A percentile compares a stretch with the other conserved stretches of the same genome.
Evolutionary conservation across 2,113 vertebrate genomes (phyloP).

Genomic region (Condylura cristata): DNA sequence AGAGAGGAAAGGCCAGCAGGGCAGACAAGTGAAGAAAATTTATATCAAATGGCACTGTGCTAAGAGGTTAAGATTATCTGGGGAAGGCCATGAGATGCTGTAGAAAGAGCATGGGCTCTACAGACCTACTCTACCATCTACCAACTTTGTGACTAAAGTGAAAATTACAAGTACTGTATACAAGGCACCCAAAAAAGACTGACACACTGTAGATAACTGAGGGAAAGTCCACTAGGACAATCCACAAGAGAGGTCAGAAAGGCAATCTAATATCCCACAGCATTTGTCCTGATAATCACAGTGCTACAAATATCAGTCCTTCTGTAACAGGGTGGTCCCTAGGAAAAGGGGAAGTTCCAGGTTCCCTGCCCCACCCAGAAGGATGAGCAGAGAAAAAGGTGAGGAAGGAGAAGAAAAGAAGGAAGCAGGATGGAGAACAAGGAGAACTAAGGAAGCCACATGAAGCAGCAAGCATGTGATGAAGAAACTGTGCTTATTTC

Average conservation of each 20-base stretch:
- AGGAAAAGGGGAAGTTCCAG: too few species aligned
- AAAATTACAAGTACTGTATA: background rate
- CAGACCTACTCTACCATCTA: background rate
- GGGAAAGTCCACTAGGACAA: background rate
- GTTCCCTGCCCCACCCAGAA: too few species aligned
- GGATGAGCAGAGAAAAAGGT: too few species aligned
- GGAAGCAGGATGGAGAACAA: too few species aligned
- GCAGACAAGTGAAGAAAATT: background rate
- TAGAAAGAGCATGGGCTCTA: background rate
- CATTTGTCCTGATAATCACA: background rate
- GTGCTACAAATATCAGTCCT: background rate
- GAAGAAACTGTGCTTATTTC: too few species aligned
- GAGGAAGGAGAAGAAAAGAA: too few species aligned
- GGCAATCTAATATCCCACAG: background rate
- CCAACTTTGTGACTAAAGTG: background rate
- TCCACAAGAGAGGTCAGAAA: background rate
- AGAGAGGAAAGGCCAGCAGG: background rate
- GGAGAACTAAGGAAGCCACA: too few species aligned
- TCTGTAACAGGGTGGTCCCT: too few species aligned
- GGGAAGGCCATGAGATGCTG: background rate
- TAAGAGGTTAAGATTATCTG: background rate
- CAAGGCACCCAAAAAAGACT: conserved; percentile 9
- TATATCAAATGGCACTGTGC: background rate
- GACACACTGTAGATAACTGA: background rate
- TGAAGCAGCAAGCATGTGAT: too few species aligned